phyloP scores from a whole-genome alignment of 2,113 vertebrate genomes.

The Taurulus bubalis region DNA sequence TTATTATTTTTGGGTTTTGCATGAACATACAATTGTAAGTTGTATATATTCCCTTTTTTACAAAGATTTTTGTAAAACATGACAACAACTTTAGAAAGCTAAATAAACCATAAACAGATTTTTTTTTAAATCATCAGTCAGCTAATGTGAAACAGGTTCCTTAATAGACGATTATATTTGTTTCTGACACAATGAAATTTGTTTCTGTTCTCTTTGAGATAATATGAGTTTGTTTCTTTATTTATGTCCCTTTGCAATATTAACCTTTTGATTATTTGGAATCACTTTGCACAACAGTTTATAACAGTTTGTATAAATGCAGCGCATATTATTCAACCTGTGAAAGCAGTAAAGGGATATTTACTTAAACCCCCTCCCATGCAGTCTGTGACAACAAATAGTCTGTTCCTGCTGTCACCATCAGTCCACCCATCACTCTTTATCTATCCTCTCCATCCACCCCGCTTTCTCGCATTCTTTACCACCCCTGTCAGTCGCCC shows the following conservation, averaged over 20 bases:
- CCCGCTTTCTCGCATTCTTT: constrained; percentile 25
- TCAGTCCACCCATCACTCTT: not conserved
- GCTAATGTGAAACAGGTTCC: too few species aligned
- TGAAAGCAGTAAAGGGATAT: not conserved
- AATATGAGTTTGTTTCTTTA: not conserved
- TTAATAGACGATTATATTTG: not conserved
- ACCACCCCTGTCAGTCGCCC: not conserved
- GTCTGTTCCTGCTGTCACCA: constrained; percentile 5
- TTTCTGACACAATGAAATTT: too few species aligned
- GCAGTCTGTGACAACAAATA: not conserved
- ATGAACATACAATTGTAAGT: too few species aligned
- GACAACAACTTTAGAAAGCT: too few species aligned
- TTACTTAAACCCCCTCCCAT: too few species aligned
- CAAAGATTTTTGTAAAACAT: too few species aligned
- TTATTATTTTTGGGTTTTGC: too few species aligned
- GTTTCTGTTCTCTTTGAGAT: not conserved
- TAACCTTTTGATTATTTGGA: not conserved
- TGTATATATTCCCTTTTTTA: too few species aligned
- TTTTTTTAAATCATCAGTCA: too few species aligned
- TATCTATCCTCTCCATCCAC: constrained; percentile 1
- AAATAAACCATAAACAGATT: too few species aligned
- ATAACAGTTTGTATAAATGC: not conserved
- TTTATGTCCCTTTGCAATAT: not conserved
- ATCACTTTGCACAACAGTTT: not conserved
- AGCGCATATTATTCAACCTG: not conserved